These are phyloP conservation scores for Dermochelys coriacea DNA, from an alignment of 2,797 vertebrate genomes.

Conservation along the genomic window DNA sequence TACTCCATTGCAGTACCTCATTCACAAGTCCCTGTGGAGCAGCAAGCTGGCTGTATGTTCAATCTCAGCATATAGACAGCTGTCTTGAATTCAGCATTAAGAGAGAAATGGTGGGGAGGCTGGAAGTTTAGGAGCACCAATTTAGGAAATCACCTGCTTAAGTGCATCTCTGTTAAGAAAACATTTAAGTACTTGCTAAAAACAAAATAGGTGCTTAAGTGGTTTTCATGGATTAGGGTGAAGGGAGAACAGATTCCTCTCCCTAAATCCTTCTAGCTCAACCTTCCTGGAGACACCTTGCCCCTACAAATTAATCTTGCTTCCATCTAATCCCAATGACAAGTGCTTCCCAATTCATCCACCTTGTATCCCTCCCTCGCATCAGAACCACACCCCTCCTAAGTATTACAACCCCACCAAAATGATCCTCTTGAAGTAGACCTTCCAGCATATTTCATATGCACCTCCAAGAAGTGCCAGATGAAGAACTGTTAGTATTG, in stretches of 20 bases:
- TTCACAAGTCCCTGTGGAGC: neutral
- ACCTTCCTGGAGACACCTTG: neutral
- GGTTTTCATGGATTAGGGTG: neutral
- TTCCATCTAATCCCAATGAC: neutral
- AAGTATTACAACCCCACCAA: neutral
- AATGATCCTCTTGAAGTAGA: neutral
- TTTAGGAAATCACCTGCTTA: neutral
- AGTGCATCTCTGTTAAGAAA: accelerated
- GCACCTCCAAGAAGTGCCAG: neutral
- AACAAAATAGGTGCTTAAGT: neutral
- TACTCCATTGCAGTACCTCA: neutral
- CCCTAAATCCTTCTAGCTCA: neutral
- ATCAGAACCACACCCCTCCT: accelerated
- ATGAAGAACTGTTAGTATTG: neutral
- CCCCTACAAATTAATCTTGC: neutral
- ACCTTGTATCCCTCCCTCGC: neutral
- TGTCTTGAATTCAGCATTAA: neutral
- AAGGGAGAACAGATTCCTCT: neutral
- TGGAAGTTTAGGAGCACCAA: neutral
- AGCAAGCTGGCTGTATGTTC: neutral
- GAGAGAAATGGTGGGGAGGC: neutral
- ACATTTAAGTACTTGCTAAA: neutral
- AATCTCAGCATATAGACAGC: neutral
- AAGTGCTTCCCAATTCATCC: neutral
- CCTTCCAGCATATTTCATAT: neutral